Evolutionary conservation across 2,888 invertebrate genomes (phyloP).

Genomic region (Lasioglossum vierecki): DNA sequence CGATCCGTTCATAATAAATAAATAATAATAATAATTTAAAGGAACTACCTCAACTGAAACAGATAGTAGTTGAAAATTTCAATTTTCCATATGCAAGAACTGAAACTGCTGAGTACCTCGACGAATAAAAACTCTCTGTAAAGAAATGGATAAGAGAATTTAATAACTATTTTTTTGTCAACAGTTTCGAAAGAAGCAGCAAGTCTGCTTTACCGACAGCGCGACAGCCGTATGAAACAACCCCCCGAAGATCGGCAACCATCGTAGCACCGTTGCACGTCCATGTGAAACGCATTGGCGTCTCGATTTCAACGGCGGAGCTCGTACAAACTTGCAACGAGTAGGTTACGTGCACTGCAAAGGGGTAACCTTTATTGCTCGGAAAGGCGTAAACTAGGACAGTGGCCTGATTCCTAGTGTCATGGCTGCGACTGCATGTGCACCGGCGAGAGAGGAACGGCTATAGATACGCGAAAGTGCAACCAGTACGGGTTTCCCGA

Average conservation of each 20-base stretch:
- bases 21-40: too few species aligned
- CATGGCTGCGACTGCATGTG: conserved; percentile 79
- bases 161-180: neutral
- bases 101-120: too few species aligned
- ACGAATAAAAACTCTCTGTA: too few species aligned
- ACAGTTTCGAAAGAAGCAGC: neutral
- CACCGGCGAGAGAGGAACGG: conserved; percentile 68
- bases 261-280: conserved; percentile 1
- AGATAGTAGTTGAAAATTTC: too few species aligned
- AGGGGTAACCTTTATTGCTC: conserved; percentile 75
- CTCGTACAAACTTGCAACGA: conserved; percentile 59
- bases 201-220: neutral
- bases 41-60: too few species aligned
- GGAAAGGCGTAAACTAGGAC: conserved; percentile 80
- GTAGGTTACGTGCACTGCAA: conserved; percentile 62
- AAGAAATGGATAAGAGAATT: too few species aligned
- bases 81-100: too few species aligned
- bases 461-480: conserved; percentile 67
- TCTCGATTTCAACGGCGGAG: conserved; percentile 52
- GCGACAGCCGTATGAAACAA: neutral
- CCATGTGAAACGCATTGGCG: conserved; percentile 5
- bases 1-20: too few species aligned
- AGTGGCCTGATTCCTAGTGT: conserved; percentile 81
- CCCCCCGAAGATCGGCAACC: conserved; percentile 22
- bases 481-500: conserved; percentile 57